Percentiles rank a stretch among this genome's conserved stretches.
Conservation (phyloP, 1,140 invertebrate species). For the Lepidostoma basale region DNA sequence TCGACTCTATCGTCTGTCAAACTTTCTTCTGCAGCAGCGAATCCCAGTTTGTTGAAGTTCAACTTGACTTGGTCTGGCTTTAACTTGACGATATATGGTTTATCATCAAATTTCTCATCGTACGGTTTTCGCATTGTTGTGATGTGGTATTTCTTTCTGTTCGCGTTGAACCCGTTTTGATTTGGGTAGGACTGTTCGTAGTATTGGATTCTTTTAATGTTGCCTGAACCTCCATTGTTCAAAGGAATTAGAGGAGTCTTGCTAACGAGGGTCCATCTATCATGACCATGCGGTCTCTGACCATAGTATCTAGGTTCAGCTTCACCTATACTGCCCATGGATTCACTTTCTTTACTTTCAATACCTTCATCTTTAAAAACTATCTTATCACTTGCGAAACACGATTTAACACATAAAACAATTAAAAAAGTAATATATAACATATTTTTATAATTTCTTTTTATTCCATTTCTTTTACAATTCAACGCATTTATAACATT, state of each 20-base stretch:
- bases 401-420: background rate
- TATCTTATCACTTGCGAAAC: background rate
- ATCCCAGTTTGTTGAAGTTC: background rate
- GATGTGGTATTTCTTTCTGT: conserved; percentile 40
- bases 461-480: background rate
- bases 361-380: conserved; percentile 13
- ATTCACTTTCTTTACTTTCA: background rate
- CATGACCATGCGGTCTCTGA: background rate
- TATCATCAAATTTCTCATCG: conserved; percentile 22
- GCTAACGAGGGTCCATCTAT: conserved; percentile 39
- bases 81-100: conserved; percentile 20
- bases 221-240: background rate
- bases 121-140: conserved; percentile 25
- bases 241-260: conserved; percentile 40
- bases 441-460: no score
- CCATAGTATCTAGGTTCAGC: conserved; percentile 5
- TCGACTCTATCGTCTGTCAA: background rate
- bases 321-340: background rate
- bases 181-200: conserved; percentile 32
- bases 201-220: conserved; percentile 34
- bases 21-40: background rate
- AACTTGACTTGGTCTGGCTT: conserved; percentile 7
- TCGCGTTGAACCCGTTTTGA: conserved; percentile 27
- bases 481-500: background rate
- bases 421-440: background rate